phyloP scores from a whole-genome alignment of 2,888 invertebrate genomes.

The Himalopsyche anomala region DNA sequence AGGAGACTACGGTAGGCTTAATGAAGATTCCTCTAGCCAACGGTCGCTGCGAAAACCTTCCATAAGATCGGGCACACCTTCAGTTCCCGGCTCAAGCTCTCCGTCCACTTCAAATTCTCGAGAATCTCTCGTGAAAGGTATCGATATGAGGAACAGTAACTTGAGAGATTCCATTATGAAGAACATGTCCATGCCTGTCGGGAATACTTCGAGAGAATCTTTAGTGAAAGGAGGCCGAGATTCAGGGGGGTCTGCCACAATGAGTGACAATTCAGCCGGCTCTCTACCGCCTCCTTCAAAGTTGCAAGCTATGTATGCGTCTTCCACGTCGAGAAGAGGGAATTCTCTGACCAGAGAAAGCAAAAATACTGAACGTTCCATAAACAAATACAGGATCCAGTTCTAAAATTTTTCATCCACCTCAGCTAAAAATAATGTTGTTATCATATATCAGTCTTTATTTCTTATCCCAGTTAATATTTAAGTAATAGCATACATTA shows the following conservation, averaged over 20 bases:
- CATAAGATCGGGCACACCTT: slow-evolving; percentile 69
- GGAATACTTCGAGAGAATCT: slow-evolving; percentile 63
- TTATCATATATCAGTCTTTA: background rate
- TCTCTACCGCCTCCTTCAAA: slow-evolving; percentile 81
- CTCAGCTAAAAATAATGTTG: background rate
- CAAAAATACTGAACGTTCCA: slow-evolving; percentile 73
- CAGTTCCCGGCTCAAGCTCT: slow-evolving; percentile 75
- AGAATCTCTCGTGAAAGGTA: slow-evolving; percentile 70
- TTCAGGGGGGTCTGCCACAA: slow-evolving; percentile 73
- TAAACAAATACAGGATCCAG: slow-evolving; percentile 85
- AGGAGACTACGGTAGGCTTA: slow-evolving; percentile 78
- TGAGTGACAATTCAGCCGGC: slow-evolving; percentile 77
- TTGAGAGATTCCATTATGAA: slow-evolving; percentile 65
- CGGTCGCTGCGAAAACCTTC: slow-evolving; percentile 69
- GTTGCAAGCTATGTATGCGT: slow-evolving; percentile 78
- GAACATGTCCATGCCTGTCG: slow-evolving; percentile 64
- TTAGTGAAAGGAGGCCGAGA: slow-evolving; percentile 69
- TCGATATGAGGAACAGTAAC: slow-evolving; percentile 68
- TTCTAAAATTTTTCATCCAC: slow-evolving; percentile 74
- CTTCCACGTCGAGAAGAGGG: slow-evolving; percentile 75
- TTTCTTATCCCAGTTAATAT: too few relatives aligned
- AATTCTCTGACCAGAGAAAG: slow-evolving; percentile 78
- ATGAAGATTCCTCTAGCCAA: slow-evolving; percentile 73
- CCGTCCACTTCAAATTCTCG: slow-evolving; percentile 76
- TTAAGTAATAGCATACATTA: too few relatives aligned